Conservation (phyloP, 2,888 invertebrate species). For the Eristalinus aeneus region DNA sequence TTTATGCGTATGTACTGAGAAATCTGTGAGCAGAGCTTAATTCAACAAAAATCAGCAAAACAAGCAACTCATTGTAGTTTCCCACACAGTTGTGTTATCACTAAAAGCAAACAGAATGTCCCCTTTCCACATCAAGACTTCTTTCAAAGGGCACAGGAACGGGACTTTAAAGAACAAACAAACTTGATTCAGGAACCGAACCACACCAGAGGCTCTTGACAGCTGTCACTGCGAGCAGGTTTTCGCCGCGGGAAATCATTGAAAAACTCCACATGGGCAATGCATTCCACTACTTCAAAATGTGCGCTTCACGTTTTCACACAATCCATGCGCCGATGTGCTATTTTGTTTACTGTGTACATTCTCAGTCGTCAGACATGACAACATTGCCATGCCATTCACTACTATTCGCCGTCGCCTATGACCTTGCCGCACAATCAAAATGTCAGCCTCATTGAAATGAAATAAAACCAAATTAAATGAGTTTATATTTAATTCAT, state of each 20-base stretch:
- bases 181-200: too few relatives aligned
- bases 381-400: constrained; percentile 5
- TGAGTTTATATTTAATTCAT: constrained; percentile 64
- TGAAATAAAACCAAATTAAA: constrained; percentile 60
- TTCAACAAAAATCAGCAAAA: too few relatives aligned
- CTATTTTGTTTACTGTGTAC: background rate
- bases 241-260: background rate
- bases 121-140: too few relatives aligned
- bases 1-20: background rate
- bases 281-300: too few relatives aligned
- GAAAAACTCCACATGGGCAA: background rate
- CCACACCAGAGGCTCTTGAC: background rate
- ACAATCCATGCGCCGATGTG: background rate
- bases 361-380: background rate
- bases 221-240: background rate
- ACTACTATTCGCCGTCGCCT: constrained; percentile 1
- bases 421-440: constrained; percentile 58
- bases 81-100: too few relatives aligned
- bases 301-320: background rate
- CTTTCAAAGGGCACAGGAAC: too few relatives aligned
- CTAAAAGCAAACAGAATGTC: too few relatives aligned
- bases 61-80: too few relatives aligned
- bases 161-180: too few relatives aligned
- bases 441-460: constrained; percentile 65
- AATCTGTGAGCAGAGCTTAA: too few relatives aligned